Evolutionary conservation across 2,113 vertebrate genomes (phyloP), one percentile per base, ranked within the genome.

Genomic region (Oncorhynchus masou): DNA sequence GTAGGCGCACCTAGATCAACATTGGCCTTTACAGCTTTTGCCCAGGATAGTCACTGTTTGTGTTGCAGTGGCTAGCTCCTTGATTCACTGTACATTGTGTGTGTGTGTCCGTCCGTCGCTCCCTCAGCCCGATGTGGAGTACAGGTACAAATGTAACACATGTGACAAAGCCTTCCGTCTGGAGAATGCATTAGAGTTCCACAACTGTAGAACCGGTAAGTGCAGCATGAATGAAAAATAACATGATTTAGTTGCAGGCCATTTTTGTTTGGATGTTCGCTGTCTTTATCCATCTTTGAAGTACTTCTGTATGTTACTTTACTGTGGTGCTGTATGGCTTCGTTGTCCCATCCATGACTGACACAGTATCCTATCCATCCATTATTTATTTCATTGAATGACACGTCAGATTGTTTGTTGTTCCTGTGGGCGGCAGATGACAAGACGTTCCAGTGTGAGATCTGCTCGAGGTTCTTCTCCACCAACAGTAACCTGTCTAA

Each of bases 401-500:
- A 54, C 15, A 5, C 19, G 16, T 54, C 16, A 19, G 27, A 29
- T 25, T 24, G 11, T 8, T 54, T 16, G 39, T 45, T 51, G 64
- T 3, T 70, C 51, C 64, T 25, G 9, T 64, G 25, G 25, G 51
- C 68, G 39, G 54, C 90, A 99, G 98, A 99, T 48, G 97, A 99
- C 93, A 99, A 99, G 92, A 99, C 97, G 71, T 99, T 99, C 94
- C 97, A 99, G 86, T 99, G 98, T 77, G 97, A 99, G 81, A 97
- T 99, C 94, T 99, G 98, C 90, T 97, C 96, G 85, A 94, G 97
- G 70, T 99, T 99, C 93, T 99, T 99, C 94, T 99, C 98, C 84
- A 99, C 97, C 78, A 99, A 99, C 91, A 99, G 97, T 79, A 99
- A 99, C 92, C 95, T 99, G 13, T 99, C 98, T 83, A 99, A 99